A percentile compares a stretch with the other conserved stretches of the same genome.
phyloP scores from a whole-genome alignment of 2,113 vertebrate species.

The Hemibates koningsi region DNA sequence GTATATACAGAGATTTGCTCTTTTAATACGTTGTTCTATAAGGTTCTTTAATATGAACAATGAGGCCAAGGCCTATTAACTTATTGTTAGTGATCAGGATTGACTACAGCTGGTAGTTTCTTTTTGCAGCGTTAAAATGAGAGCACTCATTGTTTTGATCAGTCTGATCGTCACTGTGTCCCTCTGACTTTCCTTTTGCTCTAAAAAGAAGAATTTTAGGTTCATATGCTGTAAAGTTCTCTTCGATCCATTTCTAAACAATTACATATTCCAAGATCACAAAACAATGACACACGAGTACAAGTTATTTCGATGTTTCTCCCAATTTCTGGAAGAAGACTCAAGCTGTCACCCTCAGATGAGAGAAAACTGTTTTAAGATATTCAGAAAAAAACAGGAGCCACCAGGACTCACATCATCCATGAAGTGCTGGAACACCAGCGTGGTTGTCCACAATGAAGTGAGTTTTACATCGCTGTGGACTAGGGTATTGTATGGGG shows the following conservation, averaged over 20 bases:
- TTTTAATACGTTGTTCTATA: not conserved
- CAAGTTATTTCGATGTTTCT: not conserved
- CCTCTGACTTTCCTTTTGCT: not conserved
- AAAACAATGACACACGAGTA: not conserved
- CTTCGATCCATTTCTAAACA: not conserved
- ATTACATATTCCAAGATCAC: not conserved
- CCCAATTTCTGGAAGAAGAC: not conserved
- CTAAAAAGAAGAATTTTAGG: not conserved
- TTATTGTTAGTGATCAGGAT: not conserved
- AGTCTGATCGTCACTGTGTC: not conserved
- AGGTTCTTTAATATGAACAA: not conserved
- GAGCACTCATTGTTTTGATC: not conserved
- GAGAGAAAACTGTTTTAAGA: not conserved
- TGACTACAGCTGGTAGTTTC: not conserved
- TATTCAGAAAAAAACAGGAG: not conserved
- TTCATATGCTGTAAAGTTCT: not conserved
- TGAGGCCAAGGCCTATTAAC: not conserved
- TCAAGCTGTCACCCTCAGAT: not conserved
- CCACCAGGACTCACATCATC: not conserved
- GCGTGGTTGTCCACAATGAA: not conserved
- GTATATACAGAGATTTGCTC: not conserved
- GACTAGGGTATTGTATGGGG: not conserved
- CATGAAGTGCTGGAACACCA: not conserved
- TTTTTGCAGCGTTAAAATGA: not conserved
- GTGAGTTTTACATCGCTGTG: not conserved